Evolutionary conservation across 2,888 invertebrate genomes (phyloP), one percentile per base, ranked within the genome.

Genomic region (Sussaba pulchella): DNA sequence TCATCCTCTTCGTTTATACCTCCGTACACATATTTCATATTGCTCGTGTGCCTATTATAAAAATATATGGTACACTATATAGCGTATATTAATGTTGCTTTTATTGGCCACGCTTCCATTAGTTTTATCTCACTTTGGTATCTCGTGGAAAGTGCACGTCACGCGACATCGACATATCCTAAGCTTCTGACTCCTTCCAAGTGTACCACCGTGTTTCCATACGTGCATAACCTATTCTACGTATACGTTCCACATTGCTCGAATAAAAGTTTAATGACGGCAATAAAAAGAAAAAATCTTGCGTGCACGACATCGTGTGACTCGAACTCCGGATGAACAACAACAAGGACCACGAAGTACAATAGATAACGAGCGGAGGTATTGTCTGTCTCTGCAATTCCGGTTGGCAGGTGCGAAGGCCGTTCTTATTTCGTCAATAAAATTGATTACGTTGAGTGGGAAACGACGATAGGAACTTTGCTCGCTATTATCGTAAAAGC

Each of bases 91-190:
- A 82, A 84, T 84, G 78, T 83, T 81, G 83, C 85, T 85, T 87
- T 88, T 88, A 86, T 86, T 85, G 85, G 85, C 84, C 84, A 88
- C 86, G 85, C 86, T 88, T 88, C 86, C 88, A 88, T 88, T 88
- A 85, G 82, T 75, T 83, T 85, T 88, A 88, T 89, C 89, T 77
- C 80, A 73, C 75, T 63, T 21, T 69, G 73, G 64, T 82, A 83
- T 83, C 83, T 82, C 77, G 77, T 74, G 83, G 79, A 83, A 81
- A 78, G 71, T 78, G 78, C 75, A 75, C 75, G 81, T 82, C 81
- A 82, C 78, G 78, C 81, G 81, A 81, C 77, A 77, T 81, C 81
- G 81, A 81, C 81, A 64, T 81, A 81, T 81, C 73, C 50, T 77
- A 81, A 82, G 78, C 71, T 78, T 70, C 61, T 19, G 54, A 66